A percentile compares a stretch with the other conserved stretches of the same genome.
Conservation (phyloP, 2,888 invertebrate species). For the Cataglyphis albicans region DNA sequence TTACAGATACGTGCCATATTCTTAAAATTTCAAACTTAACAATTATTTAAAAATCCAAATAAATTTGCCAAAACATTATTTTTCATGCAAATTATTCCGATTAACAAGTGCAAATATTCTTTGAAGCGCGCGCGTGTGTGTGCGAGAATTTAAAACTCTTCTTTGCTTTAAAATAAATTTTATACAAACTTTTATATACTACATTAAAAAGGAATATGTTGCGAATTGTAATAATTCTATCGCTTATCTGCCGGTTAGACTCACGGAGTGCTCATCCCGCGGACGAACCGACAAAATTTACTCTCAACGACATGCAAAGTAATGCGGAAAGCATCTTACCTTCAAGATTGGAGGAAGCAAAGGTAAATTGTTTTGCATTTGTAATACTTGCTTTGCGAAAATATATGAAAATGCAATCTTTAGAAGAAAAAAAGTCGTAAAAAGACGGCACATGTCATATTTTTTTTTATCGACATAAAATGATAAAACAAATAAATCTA, state of each 20-base stretch:
- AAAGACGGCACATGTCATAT: background rate
- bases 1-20: conserved; percentile 4
- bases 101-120: background rate
- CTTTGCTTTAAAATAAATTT: background rate
- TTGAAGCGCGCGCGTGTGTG: background rate
- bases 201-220: conserved; percentile 2
- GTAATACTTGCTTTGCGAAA: background rate
- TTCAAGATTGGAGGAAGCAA: conserved; percentile 75
- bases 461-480: background rate
- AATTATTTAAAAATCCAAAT: background rate
- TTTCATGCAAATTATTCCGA: background rate
- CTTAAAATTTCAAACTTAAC: background rate
- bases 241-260: conserved; percentile 59
- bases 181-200: background rate
- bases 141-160: background rate
- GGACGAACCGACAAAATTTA: conserved; percentile 77
- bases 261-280: conserved; percentile 69
- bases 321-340: conserved; percentile 52
- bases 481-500: background rate
- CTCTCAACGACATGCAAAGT: conserved; percentile 63
- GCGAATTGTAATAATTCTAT: conserved; percentile 37
- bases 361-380: conserved; percentile 71
- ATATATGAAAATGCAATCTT: conserved; percentile 24
- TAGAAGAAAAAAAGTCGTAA: background rate
- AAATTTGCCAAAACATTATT: background rate